A percentile compares a stretch with the other conserved stretches of the same genome.
These are phyloP conservation scores for Xestoiulus laeticollis DNA, from an alignment of 2,888 invertebrate genomes.

Conservation along the genomic window DNA sequence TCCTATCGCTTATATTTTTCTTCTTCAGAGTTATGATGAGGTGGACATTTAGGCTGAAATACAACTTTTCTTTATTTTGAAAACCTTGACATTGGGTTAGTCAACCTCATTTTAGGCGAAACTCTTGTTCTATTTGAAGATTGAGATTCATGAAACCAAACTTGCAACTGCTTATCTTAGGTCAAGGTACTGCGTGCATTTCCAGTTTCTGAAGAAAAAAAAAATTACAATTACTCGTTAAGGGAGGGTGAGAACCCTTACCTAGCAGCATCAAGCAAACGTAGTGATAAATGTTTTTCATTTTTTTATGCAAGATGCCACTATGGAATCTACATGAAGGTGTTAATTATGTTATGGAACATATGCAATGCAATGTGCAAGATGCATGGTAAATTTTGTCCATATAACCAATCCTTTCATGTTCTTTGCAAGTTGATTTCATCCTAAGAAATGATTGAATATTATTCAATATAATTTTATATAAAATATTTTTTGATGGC, in stretches of 20 bases:
- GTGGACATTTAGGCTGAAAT: not conserved
- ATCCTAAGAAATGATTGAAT: too few species aligned
- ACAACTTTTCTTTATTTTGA: not conserved
- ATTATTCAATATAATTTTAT: too few species aligned
- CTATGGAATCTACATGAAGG: too few species aligned
- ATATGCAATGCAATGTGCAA: too few species aligned
- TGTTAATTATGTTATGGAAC: too few species aligned
- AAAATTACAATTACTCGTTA: not conserved
- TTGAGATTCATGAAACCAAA: slow-evolving; percentile 10
- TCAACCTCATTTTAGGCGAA: slow-evolving; percentile 17
- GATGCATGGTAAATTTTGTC: too few species aligned
- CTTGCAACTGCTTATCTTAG: slow-evolving; percentile 30
- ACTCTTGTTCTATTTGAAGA: slow-evolving; percentile 29
- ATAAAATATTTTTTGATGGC: too few species aligned
- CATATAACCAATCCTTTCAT: too few species aligned
- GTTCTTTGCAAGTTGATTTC: too few species aligned
- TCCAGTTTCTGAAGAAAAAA: slow-evolving; percentile 14
- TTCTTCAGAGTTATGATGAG: not conserved
- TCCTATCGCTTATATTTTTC: not conserved
- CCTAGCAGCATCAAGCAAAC: not conserved
- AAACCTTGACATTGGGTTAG: slow-evolving; percentile 41
- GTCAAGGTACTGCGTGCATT: slow-evolving; percentile 8
- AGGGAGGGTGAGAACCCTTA: not conserved
- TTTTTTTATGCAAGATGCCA: not conserved
- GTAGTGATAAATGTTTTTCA: not conserved